Base-by-base conservation (phyloP, 2,888 invertebrate genomes). In the Yponomeuta evonymella region DNA sequence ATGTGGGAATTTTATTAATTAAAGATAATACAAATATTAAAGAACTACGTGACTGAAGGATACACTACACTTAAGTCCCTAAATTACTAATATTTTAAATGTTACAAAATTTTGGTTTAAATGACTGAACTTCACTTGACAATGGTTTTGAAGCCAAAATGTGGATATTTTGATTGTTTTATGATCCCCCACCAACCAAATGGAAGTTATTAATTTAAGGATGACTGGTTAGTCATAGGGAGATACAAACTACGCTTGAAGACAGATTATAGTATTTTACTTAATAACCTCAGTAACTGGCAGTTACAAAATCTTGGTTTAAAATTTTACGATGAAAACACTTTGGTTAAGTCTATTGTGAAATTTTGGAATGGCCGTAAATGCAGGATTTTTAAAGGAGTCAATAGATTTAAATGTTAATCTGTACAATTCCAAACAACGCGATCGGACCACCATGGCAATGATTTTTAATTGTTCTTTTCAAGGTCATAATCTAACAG, bases 81-180 rank as follows among this genome's bases (percentile, higher is more conserved):
- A 73, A 43, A 58, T 74, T 75, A 73, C 72, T 70, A 69, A 72
- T 72, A 23, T 68, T 72, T 74, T 72, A 75, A 72, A 74, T 73
- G 69, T 73, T 70, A 74, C 72, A 58, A 74, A 72, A 76, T 76
- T 79, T 79, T 79, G 79, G 78, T 79, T 76, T 74, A 72, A 71
- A 73, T 77, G 80, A 79, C 78, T 79, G 74, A 76, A 73, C 73
- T 74, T 71, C 67, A 75, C 33, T 15, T 15, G 15, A 69, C 5
- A 15, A 72, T 73, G 72, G 67, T 73, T 73, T 73, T 63, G 65
- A 72, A 64, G 73, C 71, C 72, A 72, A 76, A 75, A 73, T 29
- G 43, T 48, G n/a, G 1, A 10, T n/a, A 67, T 29, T 6, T 67
- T 12, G 48, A 48, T 68, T 23, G 8, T 68, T 68, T 23, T 68